A percentile compares a stretch with the other conserved stretches of the same genome.
Evolutionary conservation across 2,888 invertebrate genomes (phyloP).

Genomic region (Lagria hirta): DNA sequence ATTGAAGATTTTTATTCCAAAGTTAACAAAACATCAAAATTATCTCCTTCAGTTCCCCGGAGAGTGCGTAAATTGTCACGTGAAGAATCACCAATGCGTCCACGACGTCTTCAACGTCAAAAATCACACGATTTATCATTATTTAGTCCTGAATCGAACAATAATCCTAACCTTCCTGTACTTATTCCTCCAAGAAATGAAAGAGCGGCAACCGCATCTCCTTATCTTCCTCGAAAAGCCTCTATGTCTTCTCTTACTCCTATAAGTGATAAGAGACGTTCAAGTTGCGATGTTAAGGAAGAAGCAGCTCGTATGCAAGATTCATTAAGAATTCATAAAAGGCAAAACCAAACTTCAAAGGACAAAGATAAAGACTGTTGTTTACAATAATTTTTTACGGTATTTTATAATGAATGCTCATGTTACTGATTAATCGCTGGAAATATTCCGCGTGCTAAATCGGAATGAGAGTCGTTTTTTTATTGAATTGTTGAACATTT

Average conservation of each 20-base stretch:
- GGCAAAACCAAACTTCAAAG: conserved; percentile 21
- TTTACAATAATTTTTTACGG: conserved; percentile 46
- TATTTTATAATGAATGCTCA: too few relatives aligned
- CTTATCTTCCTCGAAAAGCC: conserved; percentile 33
- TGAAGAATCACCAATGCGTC: conserved; percentile 25
- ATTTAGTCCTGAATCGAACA: conserved; percentile 7
- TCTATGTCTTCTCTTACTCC: conserved; percentile 6
- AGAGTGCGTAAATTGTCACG: conserved; percentile 30
- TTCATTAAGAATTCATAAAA: conserved; percentile 30
- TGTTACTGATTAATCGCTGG: conserved; percentile 42
- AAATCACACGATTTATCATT: conserved; percentile 45
- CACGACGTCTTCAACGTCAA: conserved; percentile 40
- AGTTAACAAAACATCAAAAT: conserved; percentile 32
- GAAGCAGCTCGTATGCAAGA: conserved; percentile 36
- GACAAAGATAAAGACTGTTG: conserved; percentile 47
- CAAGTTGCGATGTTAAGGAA: conserved; percentile 35
- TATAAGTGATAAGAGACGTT: conserved; percentile 29
- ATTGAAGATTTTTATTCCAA: conserved; percentile 39
- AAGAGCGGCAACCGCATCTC: conserved; percentile 36
- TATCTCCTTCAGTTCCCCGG: conserved; percentile 39
- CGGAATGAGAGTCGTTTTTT: conserved; percentile 32
- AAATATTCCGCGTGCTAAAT: conserved; percentile 21
- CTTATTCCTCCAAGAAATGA: conserved; percentile 39
- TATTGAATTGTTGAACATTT: conserved; percentile 18
- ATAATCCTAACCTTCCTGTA: conserved; percentile 27